Base-by-base conservation (phyloP, 2,113 vertebrate species). In the Myotis brandtii region DNA sequence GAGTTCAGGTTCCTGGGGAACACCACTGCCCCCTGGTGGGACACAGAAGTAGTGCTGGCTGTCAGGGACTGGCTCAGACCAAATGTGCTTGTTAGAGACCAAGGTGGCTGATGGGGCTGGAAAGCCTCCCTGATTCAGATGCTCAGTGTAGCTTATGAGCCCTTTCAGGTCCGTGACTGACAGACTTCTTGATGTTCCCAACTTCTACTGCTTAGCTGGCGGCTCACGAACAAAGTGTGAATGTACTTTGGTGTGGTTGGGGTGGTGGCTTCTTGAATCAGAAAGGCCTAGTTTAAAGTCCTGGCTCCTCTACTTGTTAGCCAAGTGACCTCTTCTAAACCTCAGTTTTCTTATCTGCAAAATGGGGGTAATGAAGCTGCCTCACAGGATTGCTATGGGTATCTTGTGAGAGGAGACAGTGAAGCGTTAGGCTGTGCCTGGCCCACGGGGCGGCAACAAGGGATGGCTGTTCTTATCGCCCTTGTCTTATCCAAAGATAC, bases 361-460 rank as follows among this genome's bases (percentile, higher is more conserved):
- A 23, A 8, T 17, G 46, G 27, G 16, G 54, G 14, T 3, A 6
- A 6, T 0, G 16, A 37, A 23, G 18, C 86, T 27, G 37, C 62
- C 56, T 40, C 13, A 0, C 6, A 30, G 56, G 37, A n/a, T 16
- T 14, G 11, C 32, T 1, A 3, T 9, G 34, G 10, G 3, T 16
- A 5, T 46, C 59, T 23, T 11, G 9, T 48, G 84, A 91, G 54
- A 25, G 59, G 12, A 48, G 20, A 5, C 2, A 2, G 5, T 1
- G 23, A 52, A 37, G 37, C 5, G 0, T 3, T 2, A 67, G 0
- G n/a, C n/a, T n/a, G n/a, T n/a, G n/a, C n/a, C n/a, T n/a, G n/a
- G n/a, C n/a, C n/a, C n/a, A n/a, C n/a, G n/a, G 21, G 25, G 13
- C 17, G 0, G 2, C 46, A 0, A 0, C 40, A 18, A 48, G 7